Percentiles rank a stretch among this genome's conserved stretches.
Conservation (phyloP, 2,888 invertebrate genomes). For the Caenorhabditis sp. region DNA sequence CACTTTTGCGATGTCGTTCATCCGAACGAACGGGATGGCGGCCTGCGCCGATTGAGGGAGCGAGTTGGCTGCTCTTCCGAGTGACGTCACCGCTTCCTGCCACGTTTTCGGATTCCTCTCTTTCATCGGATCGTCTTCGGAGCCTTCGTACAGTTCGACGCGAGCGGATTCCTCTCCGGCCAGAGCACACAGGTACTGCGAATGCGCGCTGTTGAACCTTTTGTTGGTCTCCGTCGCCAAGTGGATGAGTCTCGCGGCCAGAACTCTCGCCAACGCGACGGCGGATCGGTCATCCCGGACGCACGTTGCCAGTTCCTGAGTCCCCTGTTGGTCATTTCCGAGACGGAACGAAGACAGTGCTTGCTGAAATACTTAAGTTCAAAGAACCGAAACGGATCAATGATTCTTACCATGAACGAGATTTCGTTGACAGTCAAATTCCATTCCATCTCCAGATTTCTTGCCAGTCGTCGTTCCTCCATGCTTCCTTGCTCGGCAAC, state of each 20-base stretch:
- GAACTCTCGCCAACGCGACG: constrained; percentile 46
- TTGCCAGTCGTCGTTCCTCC: constrained; percentile 44
- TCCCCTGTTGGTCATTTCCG: constrained; percentile 56
- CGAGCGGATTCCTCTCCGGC: constrained; percentile 62
- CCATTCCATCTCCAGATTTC: constrained; percentile 55
- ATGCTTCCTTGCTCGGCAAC: constrained; percentile 55
- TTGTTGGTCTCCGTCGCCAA: constrained; percentile 53
- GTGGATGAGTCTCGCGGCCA: constrained; percentile 58
- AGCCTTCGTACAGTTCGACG: constrained; percentile 52
- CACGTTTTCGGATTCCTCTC: constrained; percentile 51
- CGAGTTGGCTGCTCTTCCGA: constrained; percentile 39
- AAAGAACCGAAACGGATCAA: not conserved
- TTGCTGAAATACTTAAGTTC: constrained; percentile 35
- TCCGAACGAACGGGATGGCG: constrained; percentile 44
- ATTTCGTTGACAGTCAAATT: constrained; percentile 59
- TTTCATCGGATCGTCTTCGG: not conserved
- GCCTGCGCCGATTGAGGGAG: constrained; percentile 48
- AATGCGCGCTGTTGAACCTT: constrained; percentile 40
- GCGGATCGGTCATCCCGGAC: constrained; percentile 43
- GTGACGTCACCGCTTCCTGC: constrained; percentile 53
- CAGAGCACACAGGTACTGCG: constrained; percentile 40
- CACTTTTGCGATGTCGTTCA: constrained; percentile 60
- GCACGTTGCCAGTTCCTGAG: constrained; percentile 43
- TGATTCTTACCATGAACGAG: constrained; percentile 44
- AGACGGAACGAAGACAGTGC: constrained; percentile 53